These are phyloP conservation scores for Cyphomyrus discorhynchus DNA, from an alignment of 2,113 vertebrate genomes.

Conservation along the genomic window DNA sequence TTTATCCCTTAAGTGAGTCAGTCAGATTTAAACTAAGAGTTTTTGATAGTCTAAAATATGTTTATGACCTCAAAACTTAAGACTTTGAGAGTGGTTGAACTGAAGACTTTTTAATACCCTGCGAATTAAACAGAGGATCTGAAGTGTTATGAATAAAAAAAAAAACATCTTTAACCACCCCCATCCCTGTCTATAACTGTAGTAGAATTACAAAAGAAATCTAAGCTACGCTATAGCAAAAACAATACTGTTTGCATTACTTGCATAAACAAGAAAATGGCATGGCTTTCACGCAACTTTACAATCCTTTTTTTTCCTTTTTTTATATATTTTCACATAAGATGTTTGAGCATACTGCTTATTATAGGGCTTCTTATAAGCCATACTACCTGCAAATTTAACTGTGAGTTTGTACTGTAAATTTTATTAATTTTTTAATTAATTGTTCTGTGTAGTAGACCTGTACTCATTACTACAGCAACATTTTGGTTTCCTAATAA, in stretches of 20 bases:
- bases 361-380: neutral
- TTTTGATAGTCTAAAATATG: neutral
- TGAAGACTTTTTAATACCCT: too few relatives aligned
- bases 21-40: too few relatives aligned
- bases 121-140: neutral
- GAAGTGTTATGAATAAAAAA: neutral
- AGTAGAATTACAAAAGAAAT: too few relatives aligned
- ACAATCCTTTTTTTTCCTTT: neutral
- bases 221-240: neutral
- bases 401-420: neutral
- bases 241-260: neutral
- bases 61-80: neutral
- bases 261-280: neutral
- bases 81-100: neutral
- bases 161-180: neutral
- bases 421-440: neutral
- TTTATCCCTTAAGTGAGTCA: too few relatives aligned
- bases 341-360: neutral
- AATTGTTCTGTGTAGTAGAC: neutral
- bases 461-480: neutral
- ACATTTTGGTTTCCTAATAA: neutral
- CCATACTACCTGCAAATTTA: too few relatives aligned
- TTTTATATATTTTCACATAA: neutral
- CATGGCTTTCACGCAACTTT: neutral
- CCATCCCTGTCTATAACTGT: neutral